Base-by-base conservation (phyloP, 2,113 vertebrate species). In the Hypocryptadius cinnamomeus region DNA sequence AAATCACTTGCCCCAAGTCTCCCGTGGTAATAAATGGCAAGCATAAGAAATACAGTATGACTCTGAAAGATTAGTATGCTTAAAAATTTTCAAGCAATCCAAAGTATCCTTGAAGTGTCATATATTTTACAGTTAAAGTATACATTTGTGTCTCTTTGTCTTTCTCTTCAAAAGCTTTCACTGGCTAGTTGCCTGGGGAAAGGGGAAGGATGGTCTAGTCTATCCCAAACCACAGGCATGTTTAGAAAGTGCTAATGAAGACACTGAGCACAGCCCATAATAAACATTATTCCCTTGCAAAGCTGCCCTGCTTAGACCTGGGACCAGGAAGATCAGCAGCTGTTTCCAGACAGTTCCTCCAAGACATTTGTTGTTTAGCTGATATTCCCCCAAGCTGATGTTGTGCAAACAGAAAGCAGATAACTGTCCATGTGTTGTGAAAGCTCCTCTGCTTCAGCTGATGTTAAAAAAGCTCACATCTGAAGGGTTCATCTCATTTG, bases 31-130 rank as follows among this genome's bases (percentile, higher is more conserved):
- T 65, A 63, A 91, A 96, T 8, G 16, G 81, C 30, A 9, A 87
- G 74, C 45, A 11, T 17, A 80, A 95, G 68, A 78, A 93, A 76
- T 45, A 78, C 44, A 91, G 39, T 47, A 54, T 10, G 65, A 68
- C 84, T 89, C 85, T 95, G 96, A 96, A 93, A 93, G 96, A 96
- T 96, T 64, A 96, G 87, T 20, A 47, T 63, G 92, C 90, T 96
- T 94, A 79, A 68, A 88, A 84, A 77, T 77, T 79, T 93, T 95
- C 93, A 95, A 95, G 95, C 95, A 85, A 80, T 93, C 87, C 95
- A 95, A 94, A 97, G 93, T 92, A 92, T 95, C 88, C 87, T 87
- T 94, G 94, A 95, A 96, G 87, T 95, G 92, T 93, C 94, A 71
- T 94, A 93, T 93, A 96, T 95, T 97, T 97, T 90, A 92, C 47